Percentiles rank a stretch among this genome's conserved stretches.
Conservation (phyloP, 2,888 invertebrate genomes). For the Barypeithes pellucidus region DNA sequence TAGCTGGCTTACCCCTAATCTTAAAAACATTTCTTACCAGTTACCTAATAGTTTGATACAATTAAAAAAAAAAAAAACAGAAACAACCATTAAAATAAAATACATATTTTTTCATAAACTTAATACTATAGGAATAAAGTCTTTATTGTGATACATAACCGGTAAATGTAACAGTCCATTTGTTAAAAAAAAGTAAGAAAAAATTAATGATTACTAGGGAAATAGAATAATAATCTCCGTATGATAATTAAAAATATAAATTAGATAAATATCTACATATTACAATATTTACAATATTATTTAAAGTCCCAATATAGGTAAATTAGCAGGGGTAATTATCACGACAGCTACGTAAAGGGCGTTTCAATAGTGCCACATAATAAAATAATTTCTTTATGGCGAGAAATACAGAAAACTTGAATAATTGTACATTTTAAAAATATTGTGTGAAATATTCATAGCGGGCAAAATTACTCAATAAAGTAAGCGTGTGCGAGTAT, state of each 20-base stretch:
- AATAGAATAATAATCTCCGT: conserved; percentile 18
- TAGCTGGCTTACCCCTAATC: too few relatives aligned
- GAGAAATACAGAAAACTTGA: too few relatives aligned
- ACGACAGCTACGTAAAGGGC: background rate
- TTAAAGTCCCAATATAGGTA: background rate
- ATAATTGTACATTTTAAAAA: too few relatives aligned
- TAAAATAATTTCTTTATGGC: too few relatives aligned
- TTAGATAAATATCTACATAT: conserved; percentile 38
- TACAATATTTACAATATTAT: conserved; percentile 36
- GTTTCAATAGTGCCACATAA: too few relatives aligned
- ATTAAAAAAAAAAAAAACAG: too few relatives aligned
- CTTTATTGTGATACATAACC: conserved; percentile 23
- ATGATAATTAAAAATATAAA: conserved; percentile 28
- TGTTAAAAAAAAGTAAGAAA: background rate
- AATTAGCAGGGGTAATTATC: conserved; percentile 12
- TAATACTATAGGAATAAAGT: conserved; percentile 13
- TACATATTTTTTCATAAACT: background rate
- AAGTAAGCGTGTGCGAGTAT: too few relatives aligned
- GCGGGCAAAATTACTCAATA: too few relatives aligned
- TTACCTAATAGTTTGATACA: background rate
- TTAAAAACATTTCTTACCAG: background rate
- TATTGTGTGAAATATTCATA: too few relatives aligned
- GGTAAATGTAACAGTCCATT: conserved; percentile 13
- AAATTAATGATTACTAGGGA: conserved; percentile 12
- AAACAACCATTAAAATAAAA: background rate